Base-by-base conservation (phyloP, 1,140 invertebrate genomes). In the Leptinotarsa texana region DNA sequence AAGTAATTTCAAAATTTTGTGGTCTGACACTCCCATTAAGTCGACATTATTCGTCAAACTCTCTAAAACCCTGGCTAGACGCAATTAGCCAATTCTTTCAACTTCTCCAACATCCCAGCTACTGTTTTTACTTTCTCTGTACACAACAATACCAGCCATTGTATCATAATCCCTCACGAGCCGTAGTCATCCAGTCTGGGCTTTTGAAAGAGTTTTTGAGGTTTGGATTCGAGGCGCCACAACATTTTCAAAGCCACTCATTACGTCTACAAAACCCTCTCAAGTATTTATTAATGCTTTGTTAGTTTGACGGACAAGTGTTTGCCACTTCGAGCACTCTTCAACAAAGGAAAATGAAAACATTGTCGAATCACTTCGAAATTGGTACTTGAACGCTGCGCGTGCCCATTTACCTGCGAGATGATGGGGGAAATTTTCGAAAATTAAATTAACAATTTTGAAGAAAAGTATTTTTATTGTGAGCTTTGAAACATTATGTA, bases 341-440 rank as follows among this genome's bases (percentile, higher is more conserved):
- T 65, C 63, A 33, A 65, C n/a, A 65, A 65, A 65, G 8, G 63
- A 65, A 65, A 65, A 21, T 65, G 27, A 65, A 65, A 65, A 65
- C 63, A 65, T 65, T 65, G 63, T 65, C 27, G 63, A 65, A 65
- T 22, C 18, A 27, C 24, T 21, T 65, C 27, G 21, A 33, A 21
- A 65, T 65, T 65, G 63, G 63, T 65, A 65, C 63, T 65, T 22
- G 63, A 65, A 57, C 4, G 51, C 15, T 57, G n/a, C 51, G 15
- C 51, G n/a, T 17, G 51, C 51, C 15, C 17, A 4, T 57, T 57
- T 57, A 57, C 51, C 51, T 57, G 51, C n/a, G 51, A 57, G 15
- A n/a, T 57, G 51, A 11, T 11, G 33, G 0, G 33, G 8, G 8
- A 42, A 42, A 42, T 42, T 42, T 8, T 42, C 8, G 33, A 42